phyloP scores from a whole-genome alignment of 2,797 vertebrate species.

The Falco biarmicus region DNA sequence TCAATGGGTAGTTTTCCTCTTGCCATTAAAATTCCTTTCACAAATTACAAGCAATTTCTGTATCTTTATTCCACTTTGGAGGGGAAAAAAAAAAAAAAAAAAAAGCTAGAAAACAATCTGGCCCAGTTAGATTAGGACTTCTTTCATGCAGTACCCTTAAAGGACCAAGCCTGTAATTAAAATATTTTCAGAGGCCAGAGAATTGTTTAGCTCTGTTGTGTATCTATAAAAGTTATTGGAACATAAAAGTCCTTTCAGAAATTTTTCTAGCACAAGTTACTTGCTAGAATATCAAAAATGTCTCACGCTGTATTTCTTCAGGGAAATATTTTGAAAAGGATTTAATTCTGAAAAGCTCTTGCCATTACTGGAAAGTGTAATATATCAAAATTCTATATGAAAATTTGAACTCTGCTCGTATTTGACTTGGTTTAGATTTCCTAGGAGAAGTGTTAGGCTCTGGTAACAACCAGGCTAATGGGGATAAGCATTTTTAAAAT shows the following conservation, averaged over 20 bases:
- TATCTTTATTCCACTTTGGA: neutral
- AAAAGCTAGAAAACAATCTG: neutral
- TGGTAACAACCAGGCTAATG: neutral
- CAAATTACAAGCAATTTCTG: neutral
- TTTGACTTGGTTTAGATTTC: conserved; percentile 13
- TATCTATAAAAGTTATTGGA: neutral
- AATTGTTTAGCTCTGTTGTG: neutral
- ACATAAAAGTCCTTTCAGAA: conserved; percentile 23
- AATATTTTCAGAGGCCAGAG: neutral
- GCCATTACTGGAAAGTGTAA: conserved; percentile 19
- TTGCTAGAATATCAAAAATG: conserved; percentile 42
- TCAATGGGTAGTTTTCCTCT: neutral
- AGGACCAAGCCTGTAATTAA: neutral
- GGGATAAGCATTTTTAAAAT: conserved; percentile 21
- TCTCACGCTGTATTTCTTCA: neutral
- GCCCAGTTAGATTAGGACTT: neutral
- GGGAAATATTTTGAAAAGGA: conserved; percentile 28
- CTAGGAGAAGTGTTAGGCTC: neutral
- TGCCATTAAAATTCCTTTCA: neutral
- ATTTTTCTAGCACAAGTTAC: conserved; percentile 12
- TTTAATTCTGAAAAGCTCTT: conserved; percentile 56
- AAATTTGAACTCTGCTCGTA: conserved; percentile 51
- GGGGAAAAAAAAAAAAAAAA: neutral
- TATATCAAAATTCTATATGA: conserved; percentile 44
- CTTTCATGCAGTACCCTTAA: neutral